Evolutionary conservation across 2,113 vertebrate genomes (phyloP), one percentile per base, ranked within the genome.

Genomic region (Pogona vitticeps): DNA sequence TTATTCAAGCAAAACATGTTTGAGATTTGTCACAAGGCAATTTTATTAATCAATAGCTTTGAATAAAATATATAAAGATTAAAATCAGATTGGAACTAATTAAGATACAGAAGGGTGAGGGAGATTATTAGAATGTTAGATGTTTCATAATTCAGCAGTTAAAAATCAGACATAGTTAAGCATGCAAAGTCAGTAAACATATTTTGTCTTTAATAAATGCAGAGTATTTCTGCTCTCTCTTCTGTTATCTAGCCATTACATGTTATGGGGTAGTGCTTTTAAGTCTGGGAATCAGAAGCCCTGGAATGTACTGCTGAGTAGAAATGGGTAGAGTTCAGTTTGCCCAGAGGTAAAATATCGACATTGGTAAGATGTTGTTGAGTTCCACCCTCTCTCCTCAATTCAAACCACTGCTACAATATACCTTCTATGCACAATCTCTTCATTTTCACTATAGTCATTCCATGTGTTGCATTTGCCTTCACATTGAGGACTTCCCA

Each of bases 141-240:
- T 21, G 15, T 59, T 92, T 72, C 85, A 1, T 52, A 76, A 84
- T 88, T 93, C 85, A 56, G 12, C 2, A 84, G 89, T 84, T 52
- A 63, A 67, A 86, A 82, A 20, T 85, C n/a, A 93, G 88, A 84
- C 75, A 52, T 63, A 86, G 3, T 40, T 78, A n/a, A 85, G 1
- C 13, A 61, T 82, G 61, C 2, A 73, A 33, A 7, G 81, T 84
- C 14, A 80, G 2, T 65, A 40, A 83, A 13, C 42, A 33, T 33
- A 23, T 28, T 38, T 72, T 56, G 20, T 83, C 20, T 70, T 65
- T 84, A 61, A 67, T 3, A 20, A 36, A 21, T 85, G 67, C n/a
- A 56, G 61, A 77, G 52, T 77, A 77, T 85, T 20, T 76, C n/a
- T 85, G 18, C n/a, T 33, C 6, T 17, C 8, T 52, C 28, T 8